phyloP scores from a whole-genome alignment of 1,140 invertebrate species.

The Drosophila baimaii region DNA sequence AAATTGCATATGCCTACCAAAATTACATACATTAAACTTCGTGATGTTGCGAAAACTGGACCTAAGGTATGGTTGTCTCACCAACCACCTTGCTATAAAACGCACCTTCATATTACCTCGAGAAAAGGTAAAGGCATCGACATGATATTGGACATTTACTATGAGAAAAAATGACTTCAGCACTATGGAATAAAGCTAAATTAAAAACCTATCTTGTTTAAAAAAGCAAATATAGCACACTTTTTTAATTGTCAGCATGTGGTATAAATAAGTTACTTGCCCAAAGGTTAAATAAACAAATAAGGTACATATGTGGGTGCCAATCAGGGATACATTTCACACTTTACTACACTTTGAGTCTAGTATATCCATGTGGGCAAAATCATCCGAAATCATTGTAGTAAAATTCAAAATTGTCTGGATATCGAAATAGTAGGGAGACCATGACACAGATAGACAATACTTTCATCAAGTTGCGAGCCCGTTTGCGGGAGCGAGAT shows the following conservation, averaged over 20 bases:
- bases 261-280: not conserved
- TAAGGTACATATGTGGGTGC: not conserved
- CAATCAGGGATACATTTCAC: not conserved
- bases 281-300: too few relatives aligned
- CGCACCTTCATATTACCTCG: not conserved
- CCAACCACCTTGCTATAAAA: too few relatives aligned
- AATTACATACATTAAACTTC: too few relatives aligned
- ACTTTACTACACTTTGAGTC: not conserved
- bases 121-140: not conserved
- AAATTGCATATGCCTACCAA: too few relatives aligned
- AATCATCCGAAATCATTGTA: not conserved
- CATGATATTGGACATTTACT: not conserved
- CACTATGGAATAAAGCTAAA: not conserved
- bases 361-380: not conserved
- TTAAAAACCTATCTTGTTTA: not conserved
- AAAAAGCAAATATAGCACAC: not conserved
- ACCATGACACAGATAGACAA: slow-evolving; percentile 58
- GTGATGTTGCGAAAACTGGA: too few relatives aligned
- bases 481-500: slow-evolving; percentile 38
- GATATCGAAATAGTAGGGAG: not conserved
- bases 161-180: not conserved
- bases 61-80: too few relatives aligned
- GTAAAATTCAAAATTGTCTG: slow-evolving; percentile 10
- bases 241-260: not conserved
- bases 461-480: slow-evolving; percentile 48